phyloP scores from a whole-genome alignment of 2,797 vertebrate genomes.

The Tapirus indicus region DNA sequence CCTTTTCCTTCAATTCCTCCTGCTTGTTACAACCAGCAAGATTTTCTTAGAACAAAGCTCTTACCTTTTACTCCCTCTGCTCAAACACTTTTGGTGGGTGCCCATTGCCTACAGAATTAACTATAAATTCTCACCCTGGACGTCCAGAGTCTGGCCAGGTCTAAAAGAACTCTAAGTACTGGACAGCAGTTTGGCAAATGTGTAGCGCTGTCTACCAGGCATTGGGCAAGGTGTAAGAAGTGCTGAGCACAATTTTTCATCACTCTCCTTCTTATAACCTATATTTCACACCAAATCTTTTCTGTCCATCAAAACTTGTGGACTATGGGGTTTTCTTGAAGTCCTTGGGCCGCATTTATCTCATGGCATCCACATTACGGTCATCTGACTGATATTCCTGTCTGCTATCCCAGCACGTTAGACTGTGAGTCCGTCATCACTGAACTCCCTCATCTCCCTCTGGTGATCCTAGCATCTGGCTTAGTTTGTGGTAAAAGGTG shows the following conservation, averaged over 20 bases:
- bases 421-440: background rate
- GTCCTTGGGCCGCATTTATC: background rate
- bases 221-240: background rate
- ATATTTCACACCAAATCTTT: background rate
- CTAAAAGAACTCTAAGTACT: background rate
- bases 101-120: background rate
- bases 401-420: background rate
- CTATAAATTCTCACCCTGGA: background rate
- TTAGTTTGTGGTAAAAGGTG: background rate
- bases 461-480: background rate
- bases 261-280: background rate
- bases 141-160: background rate
- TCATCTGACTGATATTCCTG: background rate
- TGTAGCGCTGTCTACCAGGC: background rate
- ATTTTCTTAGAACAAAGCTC: background rate
- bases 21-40: background rate
- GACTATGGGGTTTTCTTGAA: background rate
- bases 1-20: background rate
- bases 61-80: background rate
- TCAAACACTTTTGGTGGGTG: background rate
- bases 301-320: fast-evolving
- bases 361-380: fast-evolving
- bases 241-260: background rate
- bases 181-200: background rate
- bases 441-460: background rate